Evolutionary conservation across 2,113 vertebrate species (phyloP), one percentile per base, ranked within the genome.

Genomic region (Ciconia boyciana): DNA sequence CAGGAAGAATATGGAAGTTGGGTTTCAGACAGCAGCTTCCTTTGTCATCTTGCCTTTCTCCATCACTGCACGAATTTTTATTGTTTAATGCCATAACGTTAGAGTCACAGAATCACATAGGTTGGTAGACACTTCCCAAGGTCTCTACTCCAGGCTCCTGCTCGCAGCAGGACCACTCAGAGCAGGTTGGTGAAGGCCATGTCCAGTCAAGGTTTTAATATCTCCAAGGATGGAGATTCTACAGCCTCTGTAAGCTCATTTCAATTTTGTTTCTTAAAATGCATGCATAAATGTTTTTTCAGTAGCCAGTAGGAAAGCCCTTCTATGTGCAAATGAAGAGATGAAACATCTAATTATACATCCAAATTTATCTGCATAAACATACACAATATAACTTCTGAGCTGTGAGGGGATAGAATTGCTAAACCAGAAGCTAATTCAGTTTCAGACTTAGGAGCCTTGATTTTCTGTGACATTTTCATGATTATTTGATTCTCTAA

Each of bases 401-500:
- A 92, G 34, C 58, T 66, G 34, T 51, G 54, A 58, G 57, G 86
- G 54, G 46, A 83, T 52, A 70, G 83, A 87, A 82, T 58, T 93
- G 74, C 87, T 95, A 93, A 79, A 87, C 51, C 34, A 88, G 70
- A 93, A 94, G 91, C 41, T 87, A 89, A 95, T 91, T 94, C 84
- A 74, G 81, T 95, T 93, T 92, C 91, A 87, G 70, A 74, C 81
- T 64, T 84, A 62, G 62, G 46, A 95, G 81, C 66, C 66, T 94
- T 97, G 78, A 80, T 95, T 95, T 96, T 95, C 89, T 13, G 4
- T 87, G 70, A 88, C 74, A 90, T 95, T 95, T 93, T 97, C 81
- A 80, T 77, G 89, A 91, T 87, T 95, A 72, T 96, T 91, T 95
- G 84, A 94, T 90, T 94, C 85, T 96, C 84, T 83, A 91, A 96